These are phyloP conservation scores for Sebastes fasciatus DNA, from an alignment of 2,113 vertebrate genomes.

Conservation along the genomic window DNA sequence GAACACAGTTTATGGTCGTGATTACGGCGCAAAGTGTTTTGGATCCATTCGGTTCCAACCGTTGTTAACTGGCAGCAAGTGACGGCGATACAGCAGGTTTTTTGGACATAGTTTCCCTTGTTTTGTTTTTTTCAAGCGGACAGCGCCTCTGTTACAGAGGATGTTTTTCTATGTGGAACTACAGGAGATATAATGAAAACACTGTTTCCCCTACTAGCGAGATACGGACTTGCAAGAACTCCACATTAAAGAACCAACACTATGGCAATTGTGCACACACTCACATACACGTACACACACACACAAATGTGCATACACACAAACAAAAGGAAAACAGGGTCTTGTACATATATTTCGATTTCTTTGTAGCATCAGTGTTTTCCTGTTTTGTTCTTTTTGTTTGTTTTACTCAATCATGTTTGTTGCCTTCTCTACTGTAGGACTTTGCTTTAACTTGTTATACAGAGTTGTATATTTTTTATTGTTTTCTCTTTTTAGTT, in stretches of 20 bases:
- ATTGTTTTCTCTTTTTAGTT: constrained; percentile 73
- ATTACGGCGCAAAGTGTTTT: constrained; percentile 30
- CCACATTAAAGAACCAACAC: constrained; percentile 54
- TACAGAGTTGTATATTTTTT: constrained; percentile 91
- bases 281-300: constrained; percentile 36
- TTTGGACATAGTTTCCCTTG: constrained; percentile 34
- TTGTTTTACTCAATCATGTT: constrained; percentile 81
- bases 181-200: constrained; percentile 43
- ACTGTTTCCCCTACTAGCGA: constrained; percentile 57
- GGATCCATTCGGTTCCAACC: constrained; percentile 68
- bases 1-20: constrained; percentile 7
- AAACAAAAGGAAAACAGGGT: constrained; percentile 97
- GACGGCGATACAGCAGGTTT: constrained; percentile 45
- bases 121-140: constrained; percentile 49
- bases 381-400: constrained; percentile 89
- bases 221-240: constrained; percentile 64
- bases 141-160: constrained; percentile 39
- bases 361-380: constrained; percentile 98
- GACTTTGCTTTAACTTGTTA: constrained; percentile 93
- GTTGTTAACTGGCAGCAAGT: neutral
- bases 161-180: constrained; percentile 64
- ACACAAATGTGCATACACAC: constrained; percentile 76
- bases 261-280: constrained; percentile 67
- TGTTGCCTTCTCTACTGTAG: constrained; percentile 89
- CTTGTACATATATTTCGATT: constrained; percentile 98